A percentile compares a stretch with the other conserved stretches of the same genome.
phyloP scores from a whole-genome alignment of 1,140 invertebrate species.

The Babylonia areolata region DNA sequence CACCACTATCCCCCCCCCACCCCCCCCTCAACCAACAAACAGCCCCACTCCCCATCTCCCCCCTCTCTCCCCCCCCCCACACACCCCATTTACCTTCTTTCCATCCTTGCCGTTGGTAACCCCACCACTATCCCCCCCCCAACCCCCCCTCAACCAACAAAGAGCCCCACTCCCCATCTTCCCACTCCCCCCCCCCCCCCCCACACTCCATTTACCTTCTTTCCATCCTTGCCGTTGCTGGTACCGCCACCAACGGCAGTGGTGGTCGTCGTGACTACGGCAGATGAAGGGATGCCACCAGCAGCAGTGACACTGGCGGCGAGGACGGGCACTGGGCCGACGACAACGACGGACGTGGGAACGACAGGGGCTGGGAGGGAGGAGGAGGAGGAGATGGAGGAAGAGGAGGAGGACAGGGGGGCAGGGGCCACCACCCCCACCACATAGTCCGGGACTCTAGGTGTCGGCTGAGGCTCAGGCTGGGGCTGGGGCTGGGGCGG shows the following conservation, averaged over 20 bases:
- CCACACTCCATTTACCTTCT: slow-evolving; percentile 10
- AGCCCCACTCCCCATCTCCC: no score
- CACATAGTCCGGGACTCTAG: neutral
- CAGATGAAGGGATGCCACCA: no score
- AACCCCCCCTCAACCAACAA: no score
- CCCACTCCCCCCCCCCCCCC: neutral
- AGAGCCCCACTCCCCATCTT: no score
- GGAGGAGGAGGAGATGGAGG: neutral
- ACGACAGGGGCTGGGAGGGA: neutral
- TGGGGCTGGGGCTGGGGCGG: neutral
- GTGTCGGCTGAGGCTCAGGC: neutral
- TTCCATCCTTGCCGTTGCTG: slow-evolving; percentile 30
- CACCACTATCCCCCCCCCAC: no score
- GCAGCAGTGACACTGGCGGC: neutral
- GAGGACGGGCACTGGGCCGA: neutral
- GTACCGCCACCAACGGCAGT: neutral
- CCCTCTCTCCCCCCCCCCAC: neutral
- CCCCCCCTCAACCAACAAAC: no score
- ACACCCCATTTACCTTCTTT: slow-evolving; percentile 23
- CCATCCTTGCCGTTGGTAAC: slow-evolving; percentile 31
- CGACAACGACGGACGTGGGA: neutral
- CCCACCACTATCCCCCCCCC: neutral
- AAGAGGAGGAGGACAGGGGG: neutral
- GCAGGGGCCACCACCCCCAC: neutral
- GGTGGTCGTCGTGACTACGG: no score